Conservation (phyloP, 2,797 vertebrate genomes). For the Thaleichthys pacificus region DNA sequence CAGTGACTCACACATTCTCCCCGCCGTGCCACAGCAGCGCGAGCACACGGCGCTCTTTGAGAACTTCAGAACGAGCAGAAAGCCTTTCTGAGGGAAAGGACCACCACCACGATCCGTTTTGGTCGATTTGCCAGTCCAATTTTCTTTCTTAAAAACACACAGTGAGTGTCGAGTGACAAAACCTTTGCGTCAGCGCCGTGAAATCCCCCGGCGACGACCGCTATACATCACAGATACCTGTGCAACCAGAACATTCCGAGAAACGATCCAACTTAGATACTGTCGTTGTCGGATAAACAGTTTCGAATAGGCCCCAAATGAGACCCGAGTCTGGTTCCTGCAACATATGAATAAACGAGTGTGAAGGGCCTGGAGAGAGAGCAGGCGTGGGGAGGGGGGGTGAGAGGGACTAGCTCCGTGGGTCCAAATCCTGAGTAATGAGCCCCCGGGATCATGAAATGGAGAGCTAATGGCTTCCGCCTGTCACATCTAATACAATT, state of each 20-base stretch:
- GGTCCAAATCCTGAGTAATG: background rate
- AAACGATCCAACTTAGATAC: background rate
- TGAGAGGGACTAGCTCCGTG: background rate
- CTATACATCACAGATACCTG: no score
- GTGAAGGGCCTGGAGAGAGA: background rate
- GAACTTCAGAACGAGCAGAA: background rate
- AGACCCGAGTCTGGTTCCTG: no score
- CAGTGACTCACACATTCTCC: conserved; percentile 4
- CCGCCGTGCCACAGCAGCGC: background rate
- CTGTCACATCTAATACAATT: background rate
- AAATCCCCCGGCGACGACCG: no score
- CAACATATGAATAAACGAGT: background rate
- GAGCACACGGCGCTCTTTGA: background rate
- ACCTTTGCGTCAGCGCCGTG: background rate
- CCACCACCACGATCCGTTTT: background rate
- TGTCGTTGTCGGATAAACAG: background rate
- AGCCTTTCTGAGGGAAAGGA: background rate
- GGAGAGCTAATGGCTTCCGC: conserved; percentile 1
- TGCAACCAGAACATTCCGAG: background rate
- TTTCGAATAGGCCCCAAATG: background rate
- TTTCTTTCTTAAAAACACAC: background rate
- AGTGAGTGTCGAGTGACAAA: background rate
- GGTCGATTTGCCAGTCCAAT: background rate
- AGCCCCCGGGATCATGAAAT: conserved; percentile 1
- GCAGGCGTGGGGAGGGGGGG: no score